phyloP scores from a whole-genome alignment of 2,113 vertebrate genomes.

The Protobothrops mucrosquamatus region DNA sequence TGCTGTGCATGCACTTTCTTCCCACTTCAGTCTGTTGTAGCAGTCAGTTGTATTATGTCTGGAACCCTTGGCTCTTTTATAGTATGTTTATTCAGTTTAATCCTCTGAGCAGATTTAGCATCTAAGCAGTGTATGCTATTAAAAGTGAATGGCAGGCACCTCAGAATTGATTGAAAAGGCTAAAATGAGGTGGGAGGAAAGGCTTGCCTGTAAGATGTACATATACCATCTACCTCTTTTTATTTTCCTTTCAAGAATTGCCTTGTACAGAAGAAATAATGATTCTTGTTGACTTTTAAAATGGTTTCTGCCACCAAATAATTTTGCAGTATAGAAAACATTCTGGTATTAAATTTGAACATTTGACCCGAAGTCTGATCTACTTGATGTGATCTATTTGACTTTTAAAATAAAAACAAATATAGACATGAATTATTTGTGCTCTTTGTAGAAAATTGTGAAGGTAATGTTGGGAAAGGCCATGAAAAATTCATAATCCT shows the following conservation, averaged over 20 bases:
- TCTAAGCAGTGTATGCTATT: background rate
- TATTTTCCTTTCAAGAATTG: background rate
- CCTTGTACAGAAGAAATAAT: background rate
- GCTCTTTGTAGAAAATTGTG: background rate
- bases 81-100: background rate
- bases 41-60: background rate
- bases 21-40: background rate
- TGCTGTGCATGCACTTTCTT: background rate
- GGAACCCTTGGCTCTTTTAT: background rate
- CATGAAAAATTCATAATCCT: background rate
- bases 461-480: background rate
- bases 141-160: background rate
- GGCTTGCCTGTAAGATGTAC: background rate
- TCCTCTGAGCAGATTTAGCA: background rate
- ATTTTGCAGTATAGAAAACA: background rate
- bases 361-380: background rate
- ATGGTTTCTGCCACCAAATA: background rate
- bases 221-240: background rate
- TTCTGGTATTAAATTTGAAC: background rate
- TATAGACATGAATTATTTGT: background rate
- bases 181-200: background rate
- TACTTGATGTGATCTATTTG: background rate
- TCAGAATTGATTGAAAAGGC: background rate
- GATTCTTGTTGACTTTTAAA: background rate
- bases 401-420: background rate